These are phyloP conservation scores for Brachypteracias leptosomus DNA, from an alignment of 2,113 vertebrate species.

Conservation along the genomic window DNA sequence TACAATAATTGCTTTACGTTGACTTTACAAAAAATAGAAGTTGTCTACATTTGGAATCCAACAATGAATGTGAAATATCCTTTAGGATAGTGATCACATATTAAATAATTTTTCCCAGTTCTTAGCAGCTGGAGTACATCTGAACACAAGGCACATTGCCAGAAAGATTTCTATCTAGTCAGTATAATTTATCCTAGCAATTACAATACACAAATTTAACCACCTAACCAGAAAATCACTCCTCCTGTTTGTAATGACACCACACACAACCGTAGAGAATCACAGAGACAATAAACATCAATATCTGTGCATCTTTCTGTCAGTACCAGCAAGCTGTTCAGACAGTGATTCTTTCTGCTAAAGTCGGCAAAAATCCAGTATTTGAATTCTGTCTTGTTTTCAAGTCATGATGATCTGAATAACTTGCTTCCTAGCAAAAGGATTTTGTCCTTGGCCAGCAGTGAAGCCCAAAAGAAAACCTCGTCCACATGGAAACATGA, in stretches of 20 bases:
- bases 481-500: neutral
- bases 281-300: neutral
- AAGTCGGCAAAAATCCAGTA: neutral
- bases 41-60: neutral
- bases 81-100: neutral
- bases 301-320: neutral
- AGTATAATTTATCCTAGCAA: neutral
- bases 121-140: slow-evolving; percentile 45
- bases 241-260: neutral
- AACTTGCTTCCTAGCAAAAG: neutral
- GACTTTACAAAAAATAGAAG: slow-evolving; percentile 18
- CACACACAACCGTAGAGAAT: neutral
- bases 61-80: neutral
- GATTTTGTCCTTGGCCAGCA: neutral
- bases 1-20: neutral
- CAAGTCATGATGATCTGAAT: neutral
- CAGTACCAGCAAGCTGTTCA: neutral
- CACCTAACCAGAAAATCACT: slow-evolving; percentile 9
- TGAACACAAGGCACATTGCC: neutral
- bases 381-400: neutral
- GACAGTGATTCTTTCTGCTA: neutral
- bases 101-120: neutral
- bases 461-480: neutral
- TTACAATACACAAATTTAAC: slow-evolving; percentile 11
- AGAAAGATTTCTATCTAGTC: neutral